Evolutionary conservation across 2,888 invertebrate genomes (phyloP).

Genomic region (Congeria kusceri): DNA sequence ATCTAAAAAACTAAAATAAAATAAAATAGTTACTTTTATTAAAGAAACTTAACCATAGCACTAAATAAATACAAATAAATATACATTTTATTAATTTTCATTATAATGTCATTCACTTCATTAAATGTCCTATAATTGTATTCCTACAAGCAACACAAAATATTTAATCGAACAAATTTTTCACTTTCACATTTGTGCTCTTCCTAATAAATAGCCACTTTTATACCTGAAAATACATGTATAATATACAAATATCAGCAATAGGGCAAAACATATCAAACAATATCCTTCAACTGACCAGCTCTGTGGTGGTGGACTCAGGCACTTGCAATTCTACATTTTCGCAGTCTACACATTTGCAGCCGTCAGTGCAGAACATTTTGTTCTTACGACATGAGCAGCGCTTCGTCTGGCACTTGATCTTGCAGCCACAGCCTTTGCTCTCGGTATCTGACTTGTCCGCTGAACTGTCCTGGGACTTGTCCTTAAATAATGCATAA

Average conservation of each 20-base stretch:
- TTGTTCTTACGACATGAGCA: slow-evolving; percentile 51
- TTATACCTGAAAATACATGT: background rate
- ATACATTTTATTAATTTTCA: too few species aligned
- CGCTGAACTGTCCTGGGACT: background rate
- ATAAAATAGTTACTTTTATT: too few species aligned
- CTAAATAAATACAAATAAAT: too few species aligned
- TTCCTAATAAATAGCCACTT: too few species aligned
- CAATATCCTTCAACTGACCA: background rate
- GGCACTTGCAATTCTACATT: background rate
- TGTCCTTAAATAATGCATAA: background rate
- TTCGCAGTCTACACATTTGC: background rate
- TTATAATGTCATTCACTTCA: too few species aligned
- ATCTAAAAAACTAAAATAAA: too few species aligned
- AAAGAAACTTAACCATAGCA: too few species aligned
- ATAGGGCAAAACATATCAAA: background rate
- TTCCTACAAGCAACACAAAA: too few species aligned
- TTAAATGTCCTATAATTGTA: too few species aligned
- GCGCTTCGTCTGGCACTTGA: slow-evolving; percentile 50
- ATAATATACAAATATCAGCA: background rate
- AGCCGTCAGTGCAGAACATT: background rate
- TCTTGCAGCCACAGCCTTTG: slow-evolving; percentile 50
- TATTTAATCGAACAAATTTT: too few species aligned
- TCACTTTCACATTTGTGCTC: too few species aligned
- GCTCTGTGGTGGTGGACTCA: background rate
- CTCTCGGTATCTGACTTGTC: background rate